Conservation (phyloP, 1,140 invertebrate species). For the Agrypnia vestita region DNA sequence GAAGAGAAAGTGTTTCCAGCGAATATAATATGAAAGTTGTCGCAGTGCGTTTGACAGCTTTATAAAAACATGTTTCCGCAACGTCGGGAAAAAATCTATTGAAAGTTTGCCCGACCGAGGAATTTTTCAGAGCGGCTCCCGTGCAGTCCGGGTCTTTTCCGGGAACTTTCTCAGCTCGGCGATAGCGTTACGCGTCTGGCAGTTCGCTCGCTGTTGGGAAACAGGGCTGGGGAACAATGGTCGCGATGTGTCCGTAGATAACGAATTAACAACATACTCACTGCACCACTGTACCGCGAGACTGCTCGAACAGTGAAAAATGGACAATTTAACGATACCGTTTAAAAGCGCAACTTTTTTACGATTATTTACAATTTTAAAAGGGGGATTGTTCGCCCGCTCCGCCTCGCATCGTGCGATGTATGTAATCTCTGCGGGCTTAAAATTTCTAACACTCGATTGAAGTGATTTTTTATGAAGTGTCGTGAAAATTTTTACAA, state of each 20-base stretch:
- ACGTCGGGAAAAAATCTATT: constrained; percentile 4
- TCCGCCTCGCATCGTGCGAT: too few relatives aligned
- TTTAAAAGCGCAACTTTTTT: too few relatives aligned
- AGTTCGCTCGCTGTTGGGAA: background rate
- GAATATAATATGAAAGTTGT: constrained; percentile 28
- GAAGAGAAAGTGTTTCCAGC: background rate
- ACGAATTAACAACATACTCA: too few relatives aligned
- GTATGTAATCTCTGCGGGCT: too few relatives aligned
- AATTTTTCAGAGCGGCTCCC: background rate
- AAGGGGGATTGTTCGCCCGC: too few relatives aligned
- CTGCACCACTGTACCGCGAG: too few relatives aligned
- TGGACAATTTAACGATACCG: too few relatives aligned
- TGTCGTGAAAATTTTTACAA: too few relatives aligned
- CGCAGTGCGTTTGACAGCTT: constrained; percentile 28
- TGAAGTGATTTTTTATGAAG: too few relatives aligned
- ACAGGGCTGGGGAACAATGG: background rate
- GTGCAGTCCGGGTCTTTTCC: background rate
- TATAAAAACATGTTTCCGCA: constrained; percentile 1
- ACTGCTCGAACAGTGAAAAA: too few relatives aligned
- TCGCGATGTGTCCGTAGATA: background rate
- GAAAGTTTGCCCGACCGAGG: background rate
- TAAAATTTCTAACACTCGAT: too few relatives aligned
- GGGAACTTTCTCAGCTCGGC: background rate
- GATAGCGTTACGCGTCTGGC: background rate
- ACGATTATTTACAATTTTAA: too few relatives aligned